phyloP scores from a whole-genome alignment of 2,113 vertebrate genomes.

The Ctenomys sociabilis region DNA sequence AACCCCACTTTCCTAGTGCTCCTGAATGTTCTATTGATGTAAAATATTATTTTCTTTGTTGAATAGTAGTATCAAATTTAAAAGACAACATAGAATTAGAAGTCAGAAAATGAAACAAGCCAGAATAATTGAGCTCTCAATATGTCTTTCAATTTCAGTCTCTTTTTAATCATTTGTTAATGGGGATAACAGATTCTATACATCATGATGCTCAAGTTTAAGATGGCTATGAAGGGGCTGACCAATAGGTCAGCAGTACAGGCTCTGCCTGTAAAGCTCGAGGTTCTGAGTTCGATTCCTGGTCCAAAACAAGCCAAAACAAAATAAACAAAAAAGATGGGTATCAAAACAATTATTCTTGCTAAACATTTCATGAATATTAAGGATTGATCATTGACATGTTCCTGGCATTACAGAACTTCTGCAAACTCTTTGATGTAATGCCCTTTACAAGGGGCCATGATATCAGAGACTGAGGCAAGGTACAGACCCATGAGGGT shows the following conservation, averaged over 20 bases:
- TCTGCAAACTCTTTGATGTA: background rate
- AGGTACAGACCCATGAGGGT: too few species aligned
- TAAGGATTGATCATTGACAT: background rate
- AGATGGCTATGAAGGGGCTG: background rate
- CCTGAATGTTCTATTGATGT: background rate
- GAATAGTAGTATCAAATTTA: background rate
- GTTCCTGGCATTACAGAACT: background rate
- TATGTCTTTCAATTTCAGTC: background rate
- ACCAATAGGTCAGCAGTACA: too few species aligned
- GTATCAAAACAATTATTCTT: too few species aligned
- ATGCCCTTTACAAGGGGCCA: background rate
- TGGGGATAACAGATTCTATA: background rate
- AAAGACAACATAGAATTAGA: background rate
- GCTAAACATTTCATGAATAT: background rate
- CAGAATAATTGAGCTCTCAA: background rate
- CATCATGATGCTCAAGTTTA: background rate
- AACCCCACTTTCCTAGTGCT: background rate
- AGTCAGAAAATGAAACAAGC: background rate
- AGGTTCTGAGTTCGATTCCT: too few species aligned
- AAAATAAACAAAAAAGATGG: too few species aligned
- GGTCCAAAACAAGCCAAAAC: too few species aligned
- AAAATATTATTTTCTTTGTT: background rate
- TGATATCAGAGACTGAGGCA: background rate
- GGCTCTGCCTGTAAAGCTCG: too few species aligned
- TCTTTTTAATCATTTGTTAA: background rate